These are phyloP conservation scores for Bergia sp. DNA, from an alignment of 92 coral and sea anemone species.

Conservation along the genomic window DNA sequence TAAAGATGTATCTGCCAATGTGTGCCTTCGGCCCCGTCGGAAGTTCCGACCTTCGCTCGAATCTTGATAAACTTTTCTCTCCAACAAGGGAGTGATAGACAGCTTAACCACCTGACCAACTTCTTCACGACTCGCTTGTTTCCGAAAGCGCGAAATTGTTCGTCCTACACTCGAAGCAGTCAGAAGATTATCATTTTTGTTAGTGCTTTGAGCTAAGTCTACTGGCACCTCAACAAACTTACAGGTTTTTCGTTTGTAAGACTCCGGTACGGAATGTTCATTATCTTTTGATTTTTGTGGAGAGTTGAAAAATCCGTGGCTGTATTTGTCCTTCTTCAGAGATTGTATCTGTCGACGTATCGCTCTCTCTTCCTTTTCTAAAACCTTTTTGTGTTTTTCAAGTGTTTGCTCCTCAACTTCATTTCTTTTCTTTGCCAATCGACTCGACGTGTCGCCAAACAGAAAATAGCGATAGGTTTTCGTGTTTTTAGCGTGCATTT, in stretches of 20 bases:
- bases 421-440: conserved; percentile 16
- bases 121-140: background rate
- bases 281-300: background rate
- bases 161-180: conserved; percentile 28
- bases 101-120: conserved; percentile 16
- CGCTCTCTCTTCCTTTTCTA: conserved; percentile 6
- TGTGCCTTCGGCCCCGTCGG: background rate
- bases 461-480: background rate
- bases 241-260: background rate
- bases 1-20: background rate
- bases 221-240: conserved; percentile 28
- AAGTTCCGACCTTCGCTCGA: background rate
- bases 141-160: conserved; percentile 10
- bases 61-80: background rate
- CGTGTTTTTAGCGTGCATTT: background rate
- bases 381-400: background rate
- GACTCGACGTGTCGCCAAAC: background rate
- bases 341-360: background rate
- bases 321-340: conserved; percentile 24
- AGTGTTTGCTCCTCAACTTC: background rate
- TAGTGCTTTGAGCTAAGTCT: background rate
- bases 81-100: background rate
- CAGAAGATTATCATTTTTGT: conserved; percentile 1
- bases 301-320: background rate
- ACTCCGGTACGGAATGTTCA: background rate